phyloP scores from a whole-genome alignment of 2,888 invertebrate genomes.

The Buathra laborator region DNA sequence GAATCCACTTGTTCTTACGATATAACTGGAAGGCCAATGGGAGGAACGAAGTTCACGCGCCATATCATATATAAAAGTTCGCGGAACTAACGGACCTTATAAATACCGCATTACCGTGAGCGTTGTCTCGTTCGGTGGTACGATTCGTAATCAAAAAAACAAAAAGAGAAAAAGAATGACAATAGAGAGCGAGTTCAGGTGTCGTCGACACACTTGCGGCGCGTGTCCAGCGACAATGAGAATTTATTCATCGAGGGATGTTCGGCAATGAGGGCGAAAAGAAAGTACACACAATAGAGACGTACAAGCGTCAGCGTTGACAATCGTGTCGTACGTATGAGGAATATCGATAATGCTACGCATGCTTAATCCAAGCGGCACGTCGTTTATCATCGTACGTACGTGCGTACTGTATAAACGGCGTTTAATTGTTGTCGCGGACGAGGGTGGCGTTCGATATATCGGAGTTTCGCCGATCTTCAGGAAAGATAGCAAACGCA shows the following conservation, averaged over 20 bases:
- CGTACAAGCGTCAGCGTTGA: constrained; percentile 31
- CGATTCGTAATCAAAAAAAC: constrained; percentile 16
- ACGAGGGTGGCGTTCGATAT: constrained; percentile 45
- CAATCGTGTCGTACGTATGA: constrained; percentile 56
- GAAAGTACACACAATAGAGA: constrained; percentile 45
- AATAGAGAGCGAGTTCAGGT: neutral
- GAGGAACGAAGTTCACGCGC: neutral
- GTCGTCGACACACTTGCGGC: constrained; percentile 27
- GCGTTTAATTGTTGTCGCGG: constrained; percentile 55
- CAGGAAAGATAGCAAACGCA: neutral
- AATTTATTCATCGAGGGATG: neutral
- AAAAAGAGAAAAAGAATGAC: neutral
- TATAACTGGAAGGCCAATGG: neutral
- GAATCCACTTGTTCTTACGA: constrained; percentile 13
- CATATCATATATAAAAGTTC: constrained; percentile 13
- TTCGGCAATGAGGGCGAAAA: constrained; percentile 53
- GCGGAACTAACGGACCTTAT: constrained; percentile 27
- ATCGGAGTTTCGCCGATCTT: neutral
- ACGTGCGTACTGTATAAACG: constrained; percentile 47
- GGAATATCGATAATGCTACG: constrained; percentile 50
- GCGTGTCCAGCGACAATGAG: constrained; percentile 8
- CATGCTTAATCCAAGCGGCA: constrained; percentile 51
- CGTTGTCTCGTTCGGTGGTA: constrained; percentile 13
- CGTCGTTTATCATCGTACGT: constrained; percentile 15
- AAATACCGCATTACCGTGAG: constrained; percentile 16